Evolutionary conservation across 1,140 invertebrate species (phyloP).

Genomic region (Aphelenchoides avenae): DNA sequence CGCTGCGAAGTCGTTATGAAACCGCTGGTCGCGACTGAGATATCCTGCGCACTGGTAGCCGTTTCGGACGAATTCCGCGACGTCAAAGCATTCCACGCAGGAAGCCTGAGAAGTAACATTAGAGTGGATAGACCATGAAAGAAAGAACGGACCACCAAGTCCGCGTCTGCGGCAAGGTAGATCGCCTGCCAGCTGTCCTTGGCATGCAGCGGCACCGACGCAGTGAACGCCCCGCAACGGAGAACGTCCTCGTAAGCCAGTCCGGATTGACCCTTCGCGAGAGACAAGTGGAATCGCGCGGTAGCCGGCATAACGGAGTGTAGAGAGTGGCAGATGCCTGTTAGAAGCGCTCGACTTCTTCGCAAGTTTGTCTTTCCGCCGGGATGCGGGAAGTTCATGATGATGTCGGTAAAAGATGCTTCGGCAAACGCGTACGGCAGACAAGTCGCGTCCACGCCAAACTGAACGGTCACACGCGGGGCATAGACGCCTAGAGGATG

Average conservation of each 20-base stretch:
- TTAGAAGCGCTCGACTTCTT: conserved; percentile 26
- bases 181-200: conserved; percentile 46
- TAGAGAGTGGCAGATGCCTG: conserved; percentile 34
- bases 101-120: too few species aligned
- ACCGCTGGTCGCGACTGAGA: conserved; percentile 26
- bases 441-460: conserved; percentile 44
- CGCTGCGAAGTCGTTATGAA: conserved; percentile 26
- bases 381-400: conserved; percentile 55
- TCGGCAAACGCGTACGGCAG: conserved; percentile 14
- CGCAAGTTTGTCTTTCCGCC: conserved; percentile 51
- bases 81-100: conserved; percentile 25
- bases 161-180: conserved; percentile 39
- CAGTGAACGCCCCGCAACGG: not conserved
- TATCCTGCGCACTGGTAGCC: conserved; percentile 19
- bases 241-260: conserved; percentile 10
- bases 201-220: conserved; percentile 30
- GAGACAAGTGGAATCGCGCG: conserved; percentile 37
- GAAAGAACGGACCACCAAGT: conserved; percentile 18
- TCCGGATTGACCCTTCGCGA: conserved; percentile 40
- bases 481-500: too few species aligned
- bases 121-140: too few species aligned
- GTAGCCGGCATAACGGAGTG: conserved; percentile 8
- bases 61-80: conserved; percentile 8
- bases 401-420: conserved; percentile 13
- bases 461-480: conserved; percentile 24